Conservation (phyloP, 2,113 vertebrate genomes). For the Sturnus vulgaris region DNA sequence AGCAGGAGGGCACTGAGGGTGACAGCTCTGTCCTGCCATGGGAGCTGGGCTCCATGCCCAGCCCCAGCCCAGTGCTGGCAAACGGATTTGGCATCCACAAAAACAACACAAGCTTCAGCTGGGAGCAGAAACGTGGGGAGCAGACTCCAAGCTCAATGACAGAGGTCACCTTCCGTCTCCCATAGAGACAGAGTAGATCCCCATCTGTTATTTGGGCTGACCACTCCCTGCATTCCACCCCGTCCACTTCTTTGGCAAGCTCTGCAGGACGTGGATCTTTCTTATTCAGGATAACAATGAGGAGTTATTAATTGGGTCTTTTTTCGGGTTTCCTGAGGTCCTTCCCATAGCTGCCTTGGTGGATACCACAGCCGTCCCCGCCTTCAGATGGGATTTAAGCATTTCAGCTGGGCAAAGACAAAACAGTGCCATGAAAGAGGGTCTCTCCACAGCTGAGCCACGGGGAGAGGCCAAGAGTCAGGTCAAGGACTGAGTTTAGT, state of each 20-base stretch:
- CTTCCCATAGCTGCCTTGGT: slow-evolving; percentile 10
- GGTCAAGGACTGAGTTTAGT: background rate
- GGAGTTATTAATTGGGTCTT: slow-evolving; percentile 53
- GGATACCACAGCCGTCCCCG: background rate
- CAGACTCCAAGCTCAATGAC: slow-evolving; percentile 47
- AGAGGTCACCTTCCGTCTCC: slow-evolving; percentile 68
- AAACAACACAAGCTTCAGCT: background rate
- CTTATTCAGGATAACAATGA: slow-evolving; percentile 63
- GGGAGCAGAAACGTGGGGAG: slow-evolving; percentile 23
- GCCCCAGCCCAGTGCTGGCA: background rate
- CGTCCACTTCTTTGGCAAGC: slow-evolving; percentile 49
- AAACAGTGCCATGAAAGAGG: background rate
- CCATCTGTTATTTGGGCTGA: slow-evolving; percentile 69
- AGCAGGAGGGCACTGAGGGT: background rate
- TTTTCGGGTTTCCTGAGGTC: slow-evolving; percentile 58
- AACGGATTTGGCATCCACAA: background rate
- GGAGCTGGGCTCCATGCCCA: background rate
- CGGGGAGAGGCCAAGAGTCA: background rate
- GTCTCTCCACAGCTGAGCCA: background rate
- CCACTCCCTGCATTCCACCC: slow-evolving; percentile 66
- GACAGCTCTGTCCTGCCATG: background rate
- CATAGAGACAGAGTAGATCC: slow-evolving; percentile 62
- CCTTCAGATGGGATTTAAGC: background rate
- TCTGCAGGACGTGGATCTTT: slow-evolving; percentile 58
- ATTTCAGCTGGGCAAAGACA: background rate